These are phyloP conservation scores for Dicranocentrus wangi DNA, from an alignment of 2,888 invertebrate genomes.

Conservation along the genomic window DNA sequence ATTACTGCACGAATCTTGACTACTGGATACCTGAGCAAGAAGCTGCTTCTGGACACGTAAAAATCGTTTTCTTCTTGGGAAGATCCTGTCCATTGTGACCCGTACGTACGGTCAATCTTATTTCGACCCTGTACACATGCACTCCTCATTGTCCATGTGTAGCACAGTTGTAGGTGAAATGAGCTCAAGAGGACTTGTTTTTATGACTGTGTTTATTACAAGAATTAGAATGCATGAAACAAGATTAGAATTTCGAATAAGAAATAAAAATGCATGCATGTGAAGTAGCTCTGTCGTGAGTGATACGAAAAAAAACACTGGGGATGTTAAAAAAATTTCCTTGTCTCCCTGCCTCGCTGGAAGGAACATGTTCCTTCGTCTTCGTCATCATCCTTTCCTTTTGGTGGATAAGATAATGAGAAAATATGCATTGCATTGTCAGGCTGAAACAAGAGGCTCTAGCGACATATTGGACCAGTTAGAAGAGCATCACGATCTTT, in stretches of 20 bases:
- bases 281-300: neutral
- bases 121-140: conserved; percentile 6
- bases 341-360: conserved; percentile 14
- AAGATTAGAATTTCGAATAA: conserved; percentile 32
- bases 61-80: conserved; percentile 21
- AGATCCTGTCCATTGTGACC: neutral
- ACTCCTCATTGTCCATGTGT: conserved; percentile 21
- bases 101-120: neutral
- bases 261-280: neutral
- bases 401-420: conserved; percentile 40
- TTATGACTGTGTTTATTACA: conserved; percentile 32
- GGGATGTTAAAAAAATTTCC: neutral
- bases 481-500: neutral
- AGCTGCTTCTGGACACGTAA: conserved; percentile 21
- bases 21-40: conserved; percentile 25
- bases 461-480: neutral
- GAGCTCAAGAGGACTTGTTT: conserved; percentile 34
- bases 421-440: conserved; percentile 16
- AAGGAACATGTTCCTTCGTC: conserved; percentile 4
- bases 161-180: conserved; percentile 28
- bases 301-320: conserved; percentile 2
- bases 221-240: conserved; percentile 44
- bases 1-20: conserved; percentile 40
- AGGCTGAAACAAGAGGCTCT: neutral
- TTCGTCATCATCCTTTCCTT: neutral